Evolutionary conservation across 2,888 invertebrate genomes (phyloP), one percentile per base, ranked within the genome.

Genomic region (Poecilobothrus nobilitatus): DNA sequence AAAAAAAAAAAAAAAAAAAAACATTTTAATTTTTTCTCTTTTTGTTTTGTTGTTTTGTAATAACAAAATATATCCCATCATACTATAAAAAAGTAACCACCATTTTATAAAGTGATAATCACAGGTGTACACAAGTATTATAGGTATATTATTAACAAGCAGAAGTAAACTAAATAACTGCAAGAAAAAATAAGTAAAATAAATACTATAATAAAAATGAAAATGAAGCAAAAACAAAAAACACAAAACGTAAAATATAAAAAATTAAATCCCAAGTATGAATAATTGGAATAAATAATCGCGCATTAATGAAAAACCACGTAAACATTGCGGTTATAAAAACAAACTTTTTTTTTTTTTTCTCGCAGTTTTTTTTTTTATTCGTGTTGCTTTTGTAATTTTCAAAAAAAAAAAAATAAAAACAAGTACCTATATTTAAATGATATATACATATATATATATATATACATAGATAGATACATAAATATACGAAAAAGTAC

Each of bases 251-350:
- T 41, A 15, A 8, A 41, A 41, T 5, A 41, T 12, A 41, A n/a
- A 53, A 53, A 53, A 18, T 18, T n/a, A 53, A 41, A 53, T 53
- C 53, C 53, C 53, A 53, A 15, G 15, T 53, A 53, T 53, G 53
- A 53, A 53, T 53, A 53, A 53, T 53, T 53, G 53, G 53, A 53
- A 53, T 53, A 53, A 53, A 53, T 53, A 53, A 53, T 53, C 53
- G n/a, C 53, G n/a, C 53, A 53, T 53, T 53, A 53, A 53, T 53
- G 53, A 53, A 53, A 53, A 53, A 53, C 53, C 53, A 53, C 53
- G 53, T 53, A 53, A 53, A 53, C 53, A 53, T 53, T 53, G 18
- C 53, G 53, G 53, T 53, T 53, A 34, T 9, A 53, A 53, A 53
- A 53, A 53, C 53, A 53, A 53, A 53, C 9, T 15, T 18, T 53